Percentiles rank a stretch among this genome's conserved stretches.
These are phyloP conservation scores for Theodoxus fluviatilis DNA, from an alignment of 2,888 invertebrate species.

Conservation along the genomic window DNA sequence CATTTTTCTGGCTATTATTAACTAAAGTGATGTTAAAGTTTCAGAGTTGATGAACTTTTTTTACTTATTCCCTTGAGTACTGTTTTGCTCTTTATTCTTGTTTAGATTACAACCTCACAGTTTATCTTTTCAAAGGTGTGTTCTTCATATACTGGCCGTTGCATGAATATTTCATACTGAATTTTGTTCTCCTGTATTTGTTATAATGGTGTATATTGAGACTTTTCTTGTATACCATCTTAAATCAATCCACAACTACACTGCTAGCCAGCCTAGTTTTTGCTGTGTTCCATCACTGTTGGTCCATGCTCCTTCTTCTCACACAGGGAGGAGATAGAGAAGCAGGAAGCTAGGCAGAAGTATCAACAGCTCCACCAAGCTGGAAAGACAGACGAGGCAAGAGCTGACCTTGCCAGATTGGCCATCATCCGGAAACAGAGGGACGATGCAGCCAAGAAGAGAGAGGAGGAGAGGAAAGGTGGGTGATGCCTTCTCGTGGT, in stretches of 20 bases:
- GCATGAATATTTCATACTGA: background rate
- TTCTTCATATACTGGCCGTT: background rate
- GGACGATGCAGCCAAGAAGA: slow-evolving; percentile 90
- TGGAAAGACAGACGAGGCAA: slow-evolving; percentile 94
- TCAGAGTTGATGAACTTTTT: background rate
- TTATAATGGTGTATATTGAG: too few relatives aligned
- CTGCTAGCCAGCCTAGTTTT: too few relatives aligned
- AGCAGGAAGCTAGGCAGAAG: slow-evolving; percentile 85
- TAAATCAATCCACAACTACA: too few relatives aligned
- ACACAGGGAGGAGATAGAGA: slow-evolving; percentile 87
- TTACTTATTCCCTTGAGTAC: background rate
- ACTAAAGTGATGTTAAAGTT: background rate
- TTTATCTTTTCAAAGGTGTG: background rate
- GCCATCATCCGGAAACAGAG: slow-evolving; percentile 93
- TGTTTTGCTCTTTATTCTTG: background rate
- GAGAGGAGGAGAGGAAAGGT: slow-evolving; percentile 82
- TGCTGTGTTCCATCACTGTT: too few relatives aligned
- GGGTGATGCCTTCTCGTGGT: background rate
- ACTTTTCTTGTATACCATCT: too few relatives aligned
- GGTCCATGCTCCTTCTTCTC: background rate
- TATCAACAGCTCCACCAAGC: slow-evolving; percentile 93
- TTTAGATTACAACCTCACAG: background rate
- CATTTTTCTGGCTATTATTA: too few relatives aligned
- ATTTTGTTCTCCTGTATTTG: background rate
- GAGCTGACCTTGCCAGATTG: slow-evolving; percentile 90